Evolutionary conservation across 2,113 vertebrate genomes (phyloP).

Genomic region (Isichthys henryi): DNA sequence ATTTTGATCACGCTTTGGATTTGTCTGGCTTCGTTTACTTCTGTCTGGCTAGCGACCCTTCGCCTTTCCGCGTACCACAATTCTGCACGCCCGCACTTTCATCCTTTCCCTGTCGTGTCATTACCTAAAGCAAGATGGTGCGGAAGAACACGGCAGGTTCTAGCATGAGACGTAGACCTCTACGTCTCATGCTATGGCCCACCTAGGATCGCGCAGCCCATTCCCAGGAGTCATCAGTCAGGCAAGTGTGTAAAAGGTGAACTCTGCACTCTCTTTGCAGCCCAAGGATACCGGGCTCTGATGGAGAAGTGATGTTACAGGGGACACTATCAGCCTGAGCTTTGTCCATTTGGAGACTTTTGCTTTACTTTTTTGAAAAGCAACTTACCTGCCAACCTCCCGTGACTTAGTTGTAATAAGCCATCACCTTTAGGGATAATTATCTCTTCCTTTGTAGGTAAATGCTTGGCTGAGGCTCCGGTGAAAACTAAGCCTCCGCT

Average conservation of each 20-base stretch:
- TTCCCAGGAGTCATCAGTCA: slow-evolving; percentile 1
- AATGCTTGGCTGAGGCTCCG: not conserved
- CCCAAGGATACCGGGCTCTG: not conserved
- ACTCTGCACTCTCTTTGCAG: not conserved
- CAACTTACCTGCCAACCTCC: not conserved
- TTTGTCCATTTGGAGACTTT: not conserved
- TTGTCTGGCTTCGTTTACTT: not conserved
- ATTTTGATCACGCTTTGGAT: not conserved
- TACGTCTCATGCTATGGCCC: not conserved
- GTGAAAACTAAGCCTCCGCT: not conserved
- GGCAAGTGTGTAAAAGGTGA: not conserved
- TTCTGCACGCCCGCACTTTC: not conserved
- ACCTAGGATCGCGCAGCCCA: not conserved
- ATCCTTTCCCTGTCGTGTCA: not conserved
- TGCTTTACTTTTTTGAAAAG: not conserved
- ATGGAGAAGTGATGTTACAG: not conserved
- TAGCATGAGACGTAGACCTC: not conserved
- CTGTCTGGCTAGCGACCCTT: not conserved
- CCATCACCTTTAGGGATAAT: not conserved
- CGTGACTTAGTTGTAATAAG: not conserved
- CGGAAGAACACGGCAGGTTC: not conserved
- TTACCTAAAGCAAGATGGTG: not conserved
- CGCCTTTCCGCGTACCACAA: not conserved
- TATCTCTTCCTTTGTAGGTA: not conserved
- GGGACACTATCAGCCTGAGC: not conserved